Evolutionary conservation across 1,140 invertebrate genomes (phyloP).

Genomic region (Neuroterus valhalla): DNA sequence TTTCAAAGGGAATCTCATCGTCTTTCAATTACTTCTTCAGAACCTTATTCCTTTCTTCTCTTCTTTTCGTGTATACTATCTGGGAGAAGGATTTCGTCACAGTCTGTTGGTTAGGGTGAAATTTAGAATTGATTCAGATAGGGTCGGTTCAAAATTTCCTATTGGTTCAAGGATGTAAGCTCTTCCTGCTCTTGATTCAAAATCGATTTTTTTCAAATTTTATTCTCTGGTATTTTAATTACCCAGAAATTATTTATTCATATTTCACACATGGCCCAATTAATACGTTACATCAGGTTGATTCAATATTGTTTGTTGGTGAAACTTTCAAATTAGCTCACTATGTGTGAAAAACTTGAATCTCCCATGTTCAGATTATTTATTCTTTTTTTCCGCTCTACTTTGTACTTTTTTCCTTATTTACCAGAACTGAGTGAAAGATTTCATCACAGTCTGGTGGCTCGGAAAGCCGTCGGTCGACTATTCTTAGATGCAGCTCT

Average conservation of each 20-base stretch:
- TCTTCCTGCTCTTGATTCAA: too few species aligned
- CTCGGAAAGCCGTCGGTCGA: slow-evolving; percentile 25
- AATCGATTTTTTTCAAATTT: too few species aligned
- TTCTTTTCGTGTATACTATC: too few species aligned
- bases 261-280: not conserved
- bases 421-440: slow-evolving; percentile 19
- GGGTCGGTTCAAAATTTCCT: too few species aligned
- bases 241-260: not conserved
- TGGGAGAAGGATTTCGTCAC: too few species aligned
- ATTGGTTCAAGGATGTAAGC: too few species aligned
- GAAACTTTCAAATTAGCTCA: not conserved
- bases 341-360: not conserved
- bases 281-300: too few species aligned
- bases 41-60: too few species aligned
- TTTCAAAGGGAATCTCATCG: too few species aligned
- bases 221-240: not conserved
- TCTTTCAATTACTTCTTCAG: too few species aligned
- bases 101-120: too few species aligned
- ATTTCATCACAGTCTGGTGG: slow-evolving; percentile 28
- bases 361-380: not conserved
- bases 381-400: not conserved
- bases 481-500: slow-evolving; percentile 30
- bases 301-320: not conserved
- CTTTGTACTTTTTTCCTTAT: slow-evolving; percentile 7
- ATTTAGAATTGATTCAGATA: too few species aligned